Evolutionary conservation across 2,113 vertebrate genomes (phyloP), one percentile per base, ranked within the genome.

Genomic region (Thinocorus orbignyianus): DNA sequence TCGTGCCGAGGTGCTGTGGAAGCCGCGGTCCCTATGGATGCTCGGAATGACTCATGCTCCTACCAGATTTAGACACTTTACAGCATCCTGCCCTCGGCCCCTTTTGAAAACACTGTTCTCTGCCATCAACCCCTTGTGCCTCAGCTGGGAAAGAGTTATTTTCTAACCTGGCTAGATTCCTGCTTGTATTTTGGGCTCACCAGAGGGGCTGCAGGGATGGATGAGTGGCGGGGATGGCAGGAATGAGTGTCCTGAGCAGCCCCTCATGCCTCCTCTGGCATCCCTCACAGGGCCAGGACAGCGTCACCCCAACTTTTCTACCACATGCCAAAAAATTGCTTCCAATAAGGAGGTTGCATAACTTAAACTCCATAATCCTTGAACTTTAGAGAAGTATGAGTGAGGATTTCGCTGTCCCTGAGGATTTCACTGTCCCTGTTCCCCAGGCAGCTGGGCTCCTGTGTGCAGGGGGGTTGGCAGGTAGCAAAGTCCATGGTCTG

Each of bases 51-150:
- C 11, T 73, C 69, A 0, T 0, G 11, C 5, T 71, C 87, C 65
- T 3, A 1, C 60, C 78, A 23, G n/a, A 3, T 33, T 28, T 3
- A 7, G 77, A 1, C 3, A 1, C 7, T 82, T 39, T 1, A 9
- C 51, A 77, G 55, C 80, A 7, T 78, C 80, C n/a, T 5, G 0
- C 33, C 20, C 79, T 51, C 3, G 0, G 37, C 33, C 23, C 28
- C 22, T 61, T 12, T 20, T 25, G 84, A 65, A 30, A 77, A 17
- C 0, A 1, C 10, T 1, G 5, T 30, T 31, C 13, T 28, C 48
- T 49, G 78, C 58, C 51, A 8, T 80, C 2, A 3, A 30, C 13
- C 42, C 11, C 0, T 7, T 9, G 2, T 4, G 25, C 14, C 69
- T 54, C 35, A 3, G 42, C 46, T 26, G 1, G 1, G 23, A 24